These are phyloP conservation scores for Pomatorhinus ruficollis DNA, from an alignment of 2,113 vertebrate genomes.

Conservation along the genomic window DNA sequence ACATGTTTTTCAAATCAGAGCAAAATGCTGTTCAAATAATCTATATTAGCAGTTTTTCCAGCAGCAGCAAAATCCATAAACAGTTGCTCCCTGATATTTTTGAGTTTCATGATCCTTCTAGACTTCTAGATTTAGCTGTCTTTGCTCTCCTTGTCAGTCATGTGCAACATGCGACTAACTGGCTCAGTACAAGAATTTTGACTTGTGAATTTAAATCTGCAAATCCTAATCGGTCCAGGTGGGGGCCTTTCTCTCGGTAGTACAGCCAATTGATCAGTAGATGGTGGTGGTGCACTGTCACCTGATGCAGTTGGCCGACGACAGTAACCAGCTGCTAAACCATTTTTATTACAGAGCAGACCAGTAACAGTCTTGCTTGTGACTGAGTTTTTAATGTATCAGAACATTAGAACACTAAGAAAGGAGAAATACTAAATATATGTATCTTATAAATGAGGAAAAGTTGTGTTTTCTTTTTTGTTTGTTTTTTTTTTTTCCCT, in stretches of 20 bases:
- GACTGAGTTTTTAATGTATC: not conserved
- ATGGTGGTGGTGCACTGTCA: conserved; percentile 55
- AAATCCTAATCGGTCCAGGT: not conserved
- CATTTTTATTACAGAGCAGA: not conserved
- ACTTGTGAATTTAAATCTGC: not conserved
- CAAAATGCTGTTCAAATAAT: not conserved
- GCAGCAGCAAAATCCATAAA: not conserved
- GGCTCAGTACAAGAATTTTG: not conserved
- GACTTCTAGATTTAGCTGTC: not conserved
- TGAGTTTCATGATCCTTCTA: not conserved
- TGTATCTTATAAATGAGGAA: not conserved
- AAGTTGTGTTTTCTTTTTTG: not conserved
- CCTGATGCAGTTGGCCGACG: not conserved
- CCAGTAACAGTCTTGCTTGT: not conserved
- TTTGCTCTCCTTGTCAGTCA: not conserved
- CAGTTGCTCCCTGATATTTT: not conserved
- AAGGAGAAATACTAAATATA: not conserved
- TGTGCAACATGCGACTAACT: not conserved
- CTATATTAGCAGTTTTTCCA: not conserved
- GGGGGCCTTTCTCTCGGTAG: not conserved
- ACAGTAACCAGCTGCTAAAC: not conserved
- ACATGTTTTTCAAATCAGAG: not conserved
- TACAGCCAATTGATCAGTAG: conserved; percentile 39
- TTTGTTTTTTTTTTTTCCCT: fast-evolving
- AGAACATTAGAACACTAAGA: not conserved